A percentile compares a stretch with the other conserved stretches of the same genome.
These are phyloP conservation scores for Buteo buteo DNA, from an alignment of 2,113 vertebrate species.

Conservation along the genomic window DNA sequence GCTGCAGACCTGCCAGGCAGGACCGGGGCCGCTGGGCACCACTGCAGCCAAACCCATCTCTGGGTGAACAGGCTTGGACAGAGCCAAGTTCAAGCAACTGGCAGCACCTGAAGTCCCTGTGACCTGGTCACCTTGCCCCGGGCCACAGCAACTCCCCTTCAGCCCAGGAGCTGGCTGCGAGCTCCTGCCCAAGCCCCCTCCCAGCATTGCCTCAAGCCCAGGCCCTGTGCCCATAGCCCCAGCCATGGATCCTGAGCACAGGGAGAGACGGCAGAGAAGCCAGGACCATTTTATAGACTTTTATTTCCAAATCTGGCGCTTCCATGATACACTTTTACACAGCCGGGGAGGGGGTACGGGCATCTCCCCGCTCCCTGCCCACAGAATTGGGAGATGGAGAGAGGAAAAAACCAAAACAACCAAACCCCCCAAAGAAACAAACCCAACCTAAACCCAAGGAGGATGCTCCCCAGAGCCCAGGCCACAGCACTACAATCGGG, in stretches of 20 bases:
- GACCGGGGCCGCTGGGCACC: not conserved
- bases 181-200: not conserved
- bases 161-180: not conserved
- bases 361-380: constrained; percentile 22
- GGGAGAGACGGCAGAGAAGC: not conserved
- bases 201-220: not conserved
- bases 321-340: constrained; percentile 79
- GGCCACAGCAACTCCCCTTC: not conserved
- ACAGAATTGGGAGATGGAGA: not conserved
- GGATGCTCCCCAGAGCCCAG: constrained; percentile 40
- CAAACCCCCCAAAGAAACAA: not conserved
- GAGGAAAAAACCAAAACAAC: not conserved
- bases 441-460: not conserved
- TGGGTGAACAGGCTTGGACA: not conserved
- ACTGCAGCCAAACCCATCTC: fast-evolving
- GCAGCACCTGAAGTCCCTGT: not conserved
- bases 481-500: constrained; percentile 33
- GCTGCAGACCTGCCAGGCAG: not conserved
- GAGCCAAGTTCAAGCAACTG: not conserved
- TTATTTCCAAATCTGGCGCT: constrained; percentile 81
- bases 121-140: not conserved
- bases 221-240: fast-evolving
- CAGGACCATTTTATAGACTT: constrained; percentile 70
- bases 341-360: not conserved
- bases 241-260: fast-evolving